Evolutionary conservation across 2,888 invertebrate species (phyloP).

Genomic region (Pomacea canaliculata): DNA sequence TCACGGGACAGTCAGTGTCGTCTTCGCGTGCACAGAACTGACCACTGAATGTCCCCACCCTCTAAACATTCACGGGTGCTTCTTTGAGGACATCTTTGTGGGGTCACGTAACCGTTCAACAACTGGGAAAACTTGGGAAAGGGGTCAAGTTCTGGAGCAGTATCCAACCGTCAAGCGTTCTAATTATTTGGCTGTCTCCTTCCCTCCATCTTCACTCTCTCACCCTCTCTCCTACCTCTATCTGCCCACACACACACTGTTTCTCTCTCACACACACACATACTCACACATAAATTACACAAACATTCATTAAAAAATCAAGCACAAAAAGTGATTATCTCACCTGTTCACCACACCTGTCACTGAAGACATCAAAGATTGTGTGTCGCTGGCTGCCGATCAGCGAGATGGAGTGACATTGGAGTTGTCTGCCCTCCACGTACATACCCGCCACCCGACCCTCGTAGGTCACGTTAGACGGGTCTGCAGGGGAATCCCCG

Average conservation of each 20-base stretch:
- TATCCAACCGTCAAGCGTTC: no score
- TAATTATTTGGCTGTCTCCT: no score
- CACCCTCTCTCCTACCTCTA: constrained; percentile 11
- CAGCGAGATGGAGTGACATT: not conserved
- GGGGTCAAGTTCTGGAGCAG: no score
- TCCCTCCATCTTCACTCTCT: not conserved
- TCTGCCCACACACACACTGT: constrained; percentile 2
- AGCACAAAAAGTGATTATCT: not conserved
- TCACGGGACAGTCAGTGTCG: no score
- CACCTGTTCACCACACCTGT: not conserved
- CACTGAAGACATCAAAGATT: not conserved
- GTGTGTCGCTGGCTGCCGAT: not conserved
- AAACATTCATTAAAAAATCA: not conserved
- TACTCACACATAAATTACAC: not conserved
- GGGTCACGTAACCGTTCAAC: no score
- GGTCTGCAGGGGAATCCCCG: not conserved
- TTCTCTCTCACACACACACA: not conserved
- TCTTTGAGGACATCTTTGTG: no score
- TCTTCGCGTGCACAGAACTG: not conserved
- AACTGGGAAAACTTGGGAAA: no score
- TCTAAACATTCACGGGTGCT: no score
- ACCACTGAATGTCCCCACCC: no score
- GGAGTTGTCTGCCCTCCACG: not conserved
- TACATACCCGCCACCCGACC: not conserved
- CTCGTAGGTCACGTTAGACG: not conserved